Evolutionary conservation across 2,113 vertebrate genomes (phyloP).

Genomic region (Hylia prasina): DNA sequence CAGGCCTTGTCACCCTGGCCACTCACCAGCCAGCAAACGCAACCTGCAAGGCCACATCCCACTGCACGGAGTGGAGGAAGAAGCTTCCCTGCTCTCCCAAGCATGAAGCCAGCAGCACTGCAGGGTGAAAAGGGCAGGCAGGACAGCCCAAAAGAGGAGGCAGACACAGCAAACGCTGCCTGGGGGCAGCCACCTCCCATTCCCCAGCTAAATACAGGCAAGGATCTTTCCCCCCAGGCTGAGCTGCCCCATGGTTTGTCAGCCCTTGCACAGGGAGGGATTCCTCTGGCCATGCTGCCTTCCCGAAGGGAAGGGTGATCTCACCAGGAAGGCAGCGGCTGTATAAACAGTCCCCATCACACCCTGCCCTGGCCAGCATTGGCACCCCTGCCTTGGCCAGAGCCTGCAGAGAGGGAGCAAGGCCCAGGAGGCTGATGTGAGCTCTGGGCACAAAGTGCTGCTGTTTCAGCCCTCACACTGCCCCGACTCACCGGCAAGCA

Average conservation of each 20-base stretch:
- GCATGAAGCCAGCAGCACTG: background rate
- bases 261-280: background rate
- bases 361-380: background rate
- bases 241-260: background rate
- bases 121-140: background rate
- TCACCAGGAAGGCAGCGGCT: background rate
- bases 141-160: background rate
- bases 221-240: background rate
- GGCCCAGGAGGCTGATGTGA: background rate
- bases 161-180: background rate
- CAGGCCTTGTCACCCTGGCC: background rate
- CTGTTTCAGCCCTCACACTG: background rate
- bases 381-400: background rate
- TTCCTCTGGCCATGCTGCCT: background rate
- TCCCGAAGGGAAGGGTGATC: background rate
- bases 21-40: background rate
- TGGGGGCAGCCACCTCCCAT: background rate
- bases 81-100: background rate
- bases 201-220: background rate
- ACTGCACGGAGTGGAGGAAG: background rate
- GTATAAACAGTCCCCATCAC: background rate
- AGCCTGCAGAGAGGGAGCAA: background rate
- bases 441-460: background rate
- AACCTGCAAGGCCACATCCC: background rate
- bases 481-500: slow-evolving; percentile 89